phyloP scores from a whole-genome alignment of 2,888 invertebrate genomes.

The Prostheceraeus crozeri region DNA sequence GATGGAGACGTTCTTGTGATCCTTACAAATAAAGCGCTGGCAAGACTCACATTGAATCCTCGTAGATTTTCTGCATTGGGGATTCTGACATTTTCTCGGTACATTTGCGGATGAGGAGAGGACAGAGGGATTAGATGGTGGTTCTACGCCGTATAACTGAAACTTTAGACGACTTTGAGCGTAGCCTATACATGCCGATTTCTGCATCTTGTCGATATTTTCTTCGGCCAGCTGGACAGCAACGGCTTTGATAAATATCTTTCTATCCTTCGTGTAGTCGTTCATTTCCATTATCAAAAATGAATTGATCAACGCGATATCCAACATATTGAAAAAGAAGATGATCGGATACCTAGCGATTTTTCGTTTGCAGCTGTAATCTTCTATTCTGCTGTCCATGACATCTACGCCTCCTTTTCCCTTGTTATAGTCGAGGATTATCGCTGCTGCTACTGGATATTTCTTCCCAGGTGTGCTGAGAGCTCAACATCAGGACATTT shows the following conservation, averaged over 20 bases:
- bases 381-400: conserved; percentile 12
- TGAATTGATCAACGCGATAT: conserved; percentile 14
- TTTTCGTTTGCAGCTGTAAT: conserved; percentile 7
- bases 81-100: no score
- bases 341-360: background rate
- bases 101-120: no score
- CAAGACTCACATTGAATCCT: no score
- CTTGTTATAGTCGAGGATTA: conserved; percentile 1
- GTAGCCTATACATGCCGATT: no score
- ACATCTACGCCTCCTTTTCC: conserved; percentile 25
- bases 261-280: conserved; percentile 6
- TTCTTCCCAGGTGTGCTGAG: conserved; percentile 1
- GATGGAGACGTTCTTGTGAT: no score
- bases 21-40: no score
- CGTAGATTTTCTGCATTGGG: no score
- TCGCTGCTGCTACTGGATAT: background rate
- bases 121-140: no score
- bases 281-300: conserved; percentile 15
- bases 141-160: no score
- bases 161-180: no score
- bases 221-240: background rate
- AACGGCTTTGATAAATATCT: conserved; percentile 4
- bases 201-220: background rate
- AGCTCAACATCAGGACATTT: conserved; percentile 16
- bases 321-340: conserved; percentile 16